A percentile compares a stretch with the other conserved stretches of the same genome.
Evolutionary conservation across 2,888 invertebrate genomes (phyloP).

Genomic region (Gastracanthus pulcherrimus): DNA sequence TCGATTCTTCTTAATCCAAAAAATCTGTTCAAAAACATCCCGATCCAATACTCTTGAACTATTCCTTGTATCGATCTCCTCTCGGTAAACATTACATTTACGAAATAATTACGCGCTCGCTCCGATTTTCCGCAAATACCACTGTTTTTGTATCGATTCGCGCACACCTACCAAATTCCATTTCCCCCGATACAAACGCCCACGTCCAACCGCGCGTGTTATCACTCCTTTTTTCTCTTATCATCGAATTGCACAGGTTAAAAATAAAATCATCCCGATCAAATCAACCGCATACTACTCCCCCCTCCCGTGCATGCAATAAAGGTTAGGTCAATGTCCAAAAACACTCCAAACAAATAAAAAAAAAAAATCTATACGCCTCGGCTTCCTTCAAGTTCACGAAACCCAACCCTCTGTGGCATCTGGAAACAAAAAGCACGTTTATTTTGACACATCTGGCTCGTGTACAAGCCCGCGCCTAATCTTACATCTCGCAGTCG

Average conservation of each 20-base stretch:
- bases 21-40: neutral
- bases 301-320: too few species aligned
- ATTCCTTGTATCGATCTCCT: slow-evolving; percentile 17
- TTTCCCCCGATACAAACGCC: too few species aligned
- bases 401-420: too few species aligned
- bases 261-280: slow-evolving; percentile 9
- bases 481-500: too few species aligned
- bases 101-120: neutral
- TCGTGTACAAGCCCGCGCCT: too few species aligned
- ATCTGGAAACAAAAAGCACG: slow-evolving; percentile 23
- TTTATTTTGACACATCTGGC: slow-evolving; percentile 12
- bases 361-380: neutral
- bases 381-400: neutral
- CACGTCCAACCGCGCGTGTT: too few species aligned
- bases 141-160: neutral
- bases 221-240: too few species aligned
- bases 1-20: neutral
- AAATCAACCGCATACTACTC: neutral
- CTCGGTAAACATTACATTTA: slow-evolving; percentile 49
- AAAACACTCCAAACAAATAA: too few species aligned
- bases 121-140: neutral
- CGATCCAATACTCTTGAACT: neutral
- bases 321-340: too few species aligned
- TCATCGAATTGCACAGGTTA: too few species aligned
- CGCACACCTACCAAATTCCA: neutral